Base-by-base conservation (phyloP, 2,113 vertebrate genomes). In the Lasiurus borealis region DNA sequence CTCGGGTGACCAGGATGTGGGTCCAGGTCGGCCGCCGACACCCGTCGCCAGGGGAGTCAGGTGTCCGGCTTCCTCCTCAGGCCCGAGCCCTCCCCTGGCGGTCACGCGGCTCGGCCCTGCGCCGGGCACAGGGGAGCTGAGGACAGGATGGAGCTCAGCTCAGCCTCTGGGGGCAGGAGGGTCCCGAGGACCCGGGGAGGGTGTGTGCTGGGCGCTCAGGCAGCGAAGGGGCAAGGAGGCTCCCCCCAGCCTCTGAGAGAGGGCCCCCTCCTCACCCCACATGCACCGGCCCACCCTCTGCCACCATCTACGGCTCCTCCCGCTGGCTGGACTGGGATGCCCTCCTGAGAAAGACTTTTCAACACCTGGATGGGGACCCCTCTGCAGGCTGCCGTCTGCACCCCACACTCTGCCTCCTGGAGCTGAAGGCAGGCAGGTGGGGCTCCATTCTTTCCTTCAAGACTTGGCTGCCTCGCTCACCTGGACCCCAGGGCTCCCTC, bases 401-500 rank as follows among this genome's bases (percentile, higher is more conserved):
- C 66, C n/a, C 66, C 31, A 15, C 66, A 4, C 31, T 16, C 57
- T 13, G 59, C 40, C 1, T 0, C 40, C 40, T 21, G 27, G 81
- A 66, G 21, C 21, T 21, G 0, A 13, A 1, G 29, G 80, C 54
- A 40, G 29, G 64, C 71, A 31, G 5, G 2, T 36, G 16, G 82
- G 13, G 9, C 44, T 10, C n/a, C 82, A 4, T 2, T 50, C 62
- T 84, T n/a, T 18, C n/a, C 44, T 18, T 44, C 21, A 11, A 64
- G 44, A 25, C 29, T 0, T 36, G 16, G 5, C 40, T 31, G 40
- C 11, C 31, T 5, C 23, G 0, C 50, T 14, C 44, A 0, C 11
- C 40, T 1, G 9, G 34, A 11, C 18, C 68, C 68, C 8, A 3
- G n/a, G 68, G 18, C 7, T 71, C 68, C 8, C 9, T 21, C 68